Evolutionary conservation across 2,888 invertebrate genomes (phyloP).

Genomic region (Apamea crenata): DNA sequence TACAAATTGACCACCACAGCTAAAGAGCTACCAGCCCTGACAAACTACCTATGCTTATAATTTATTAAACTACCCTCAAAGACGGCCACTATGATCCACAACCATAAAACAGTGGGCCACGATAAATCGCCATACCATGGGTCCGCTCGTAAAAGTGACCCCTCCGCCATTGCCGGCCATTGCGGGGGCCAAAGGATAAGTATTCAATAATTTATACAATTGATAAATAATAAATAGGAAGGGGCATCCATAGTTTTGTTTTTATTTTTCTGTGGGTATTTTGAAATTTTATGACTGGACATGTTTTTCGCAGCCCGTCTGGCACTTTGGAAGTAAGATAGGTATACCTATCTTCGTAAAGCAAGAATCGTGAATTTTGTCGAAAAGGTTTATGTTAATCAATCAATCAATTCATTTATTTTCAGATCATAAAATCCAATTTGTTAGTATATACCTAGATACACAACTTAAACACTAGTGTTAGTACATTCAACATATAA

Average conservation of each 20-base stretch:
- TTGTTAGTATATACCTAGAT: no score
- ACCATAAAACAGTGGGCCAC: conserved; percentile 50
- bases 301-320: conserved; percentile 6
- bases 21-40: neutral
- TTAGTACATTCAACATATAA: no score
- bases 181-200: conserved; percentile 72
- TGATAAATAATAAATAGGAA: conserved; percentile 87
- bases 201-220: conserved; percentile 90
- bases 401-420: no score
- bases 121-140: conserved; percentile 75
- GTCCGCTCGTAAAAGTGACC: conserved; percentile 83
- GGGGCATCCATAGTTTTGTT: conserved; percentile 74
- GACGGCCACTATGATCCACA: conserved; percentile 43
- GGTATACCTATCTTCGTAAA: no score
- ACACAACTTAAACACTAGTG: no score
- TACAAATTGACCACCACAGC: no score
- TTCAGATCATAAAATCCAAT: no score
- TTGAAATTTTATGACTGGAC: conserved; percentile 48
- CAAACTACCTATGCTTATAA: conserved; percentile 21
- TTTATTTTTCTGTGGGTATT: conserved; percentile 71
- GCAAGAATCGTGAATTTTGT: no score
- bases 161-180: conserved; percentile 64
- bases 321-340: neutral
- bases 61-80: conserved; percentile 50
- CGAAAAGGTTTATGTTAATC: no score